These are phyloP conservation scores for Sula dactylatra DNA, from an alignment of 2,113 vertebrate genomes.

Conservation along the genomic window DNA sequence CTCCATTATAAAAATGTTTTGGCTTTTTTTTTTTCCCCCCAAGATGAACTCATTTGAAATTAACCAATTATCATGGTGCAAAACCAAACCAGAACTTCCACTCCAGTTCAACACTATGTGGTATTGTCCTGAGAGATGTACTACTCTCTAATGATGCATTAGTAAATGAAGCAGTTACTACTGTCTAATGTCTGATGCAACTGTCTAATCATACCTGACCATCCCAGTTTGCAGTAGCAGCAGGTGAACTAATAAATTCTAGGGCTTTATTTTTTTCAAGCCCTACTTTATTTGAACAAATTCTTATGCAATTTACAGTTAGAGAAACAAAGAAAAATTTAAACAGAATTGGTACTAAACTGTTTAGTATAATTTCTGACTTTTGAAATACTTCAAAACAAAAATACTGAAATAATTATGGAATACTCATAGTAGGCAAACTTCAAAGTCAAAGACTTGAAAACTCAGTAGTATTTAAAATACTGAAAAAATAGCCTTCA, in stretches of 20 bases:
- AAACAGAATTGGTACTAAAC: neutral
- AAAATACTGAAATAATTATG: neutral
- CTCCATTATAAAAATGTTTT: neutral
- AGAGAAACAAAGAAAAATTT: neutral
- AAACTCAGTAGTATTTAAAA: neutral
- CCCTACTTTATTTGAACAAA: neutral
- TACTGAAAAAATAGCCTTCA: neutral
- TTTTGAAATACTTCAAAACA: neutral
- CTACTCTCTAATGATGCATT: no score
- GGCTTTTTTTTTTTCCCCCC: no score
- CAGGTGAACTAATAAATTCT: neutral
- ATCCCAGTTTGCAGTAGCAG: neutral
- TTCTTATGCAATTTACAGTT: neutral
- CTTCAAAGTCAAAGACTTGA: neutral
- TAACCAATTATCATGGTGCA: neutral
- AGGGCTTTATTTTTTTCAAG: neutral
- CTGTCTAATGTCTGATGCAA: no score
- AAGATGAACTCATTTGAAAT: neutral
- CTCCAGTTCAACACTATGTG: neutral
- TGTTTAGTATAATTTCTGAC: neutral
- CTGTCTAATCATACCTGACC: neutral
- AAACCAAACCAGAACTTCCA: neutral
- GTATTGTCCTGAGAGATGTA: neutral
- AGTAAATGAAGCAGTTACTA: no score
- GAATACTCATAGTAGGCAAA: neutral